These are phyloP conservation scores for Rhegmatorhina hoffmannsi DNA, from an alignment of 2,113 vertebrate genomes.

Conservation along the genomic window DNA sequence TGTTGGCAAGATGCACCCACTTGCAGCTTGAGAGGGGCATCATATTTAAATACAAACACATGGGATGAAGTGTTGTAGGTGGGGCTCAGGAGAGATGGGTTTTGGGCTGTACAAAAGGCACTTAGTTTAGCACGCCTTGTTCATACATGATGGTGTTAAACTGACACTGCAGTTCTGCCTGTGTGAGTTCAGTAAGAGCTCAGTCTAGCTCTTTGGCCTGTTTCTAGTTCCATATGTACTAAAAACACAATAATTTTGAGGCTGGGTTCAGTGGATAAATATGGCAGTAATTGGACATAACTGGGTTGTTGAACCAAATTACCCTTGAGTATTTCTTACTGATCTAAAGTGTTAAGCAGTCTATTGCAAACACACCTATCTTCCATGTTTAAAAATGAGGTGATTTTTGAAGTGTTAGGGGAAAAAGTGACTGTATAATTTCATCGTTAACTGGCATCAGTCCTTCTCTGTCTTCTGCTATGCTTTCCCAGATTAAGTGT, in stretches of 20 bases:
- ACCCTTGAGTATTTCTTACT: neutral
- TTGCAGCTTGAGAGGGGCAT: neutral
- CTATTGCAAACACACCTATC: neutral
- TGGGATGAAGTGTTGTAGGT: neutral
- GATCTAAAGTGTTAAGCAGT: neutral
- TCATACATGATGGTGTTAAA: rapidly evolving
- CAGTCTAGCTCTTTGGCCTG: rapidly evolving
- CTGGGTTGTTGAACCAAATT: neutral
- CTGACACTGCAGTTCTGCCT: rapidly evolving
- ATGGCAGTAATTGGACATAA: neutral
- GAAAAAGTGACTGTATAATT: neutral
- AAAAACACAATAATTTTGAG: neutral
- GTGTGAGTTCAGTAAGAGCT: neutral
- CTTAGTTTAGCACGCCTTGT: neutral
- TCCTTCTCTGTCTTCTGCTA: neutral
- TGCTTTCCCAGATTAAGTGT: neutral
- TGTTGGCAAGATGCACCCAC: neutral
- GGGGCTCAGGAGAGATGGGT: neutral
- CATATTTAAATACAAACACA: rapidly evolving
- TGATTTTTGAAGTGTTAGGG: neutral
- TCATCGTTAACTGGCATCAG: neutral
- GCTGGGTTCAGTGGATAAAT: neutral
- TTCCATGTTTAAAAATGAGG: neutral
- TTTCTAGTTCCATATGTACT: rapidly evolving
- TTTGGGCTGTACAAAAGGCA: neutral